These are phyloP conservation scores for Agrotis exclamationis DNA, from an alignment of 2,888 invertebrate species.

Conservation along the genomic window DNA sequence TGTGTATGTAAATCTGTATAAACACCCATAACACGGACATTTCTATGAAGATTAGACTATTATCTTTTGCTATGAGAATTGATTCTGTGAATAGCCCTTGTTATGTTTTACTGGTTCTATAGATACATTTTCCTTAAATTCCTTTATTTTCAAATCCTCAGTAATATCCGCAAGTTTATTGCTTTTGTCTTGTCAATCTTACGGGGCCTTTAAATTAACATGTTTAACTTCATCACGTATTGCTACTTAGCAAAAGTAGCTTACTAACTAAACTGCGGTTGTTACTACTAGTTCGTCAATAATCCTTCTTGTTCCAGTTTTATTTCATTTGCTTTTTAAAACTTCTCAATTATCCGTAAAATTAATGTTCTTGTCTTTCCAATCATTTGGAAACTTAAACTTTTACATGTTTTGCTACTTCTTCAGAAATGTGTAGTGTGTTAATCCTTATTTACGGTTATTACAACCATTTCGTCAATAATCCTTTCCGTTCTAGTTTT, in stretches of 20 bases:
- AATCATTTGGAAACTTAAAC: constrained; percentile 17
- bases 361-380: neutral
- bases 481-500: constrained; percentile 37
- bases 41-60: constrained; percentile 35
- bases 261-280: constrained; percentile 28
- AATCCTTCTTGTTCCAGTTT: constrained; percentile 38
- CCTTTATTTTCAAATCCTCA: neutral
- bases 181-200: no score
- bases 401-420: constrained; percentile 8
- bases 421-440: constrained; percentile 39
- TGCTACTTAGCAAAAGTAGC: constrained; percentile 41
- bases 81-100: constrained; percentile 25
- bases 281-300: constrained; percentile 40
- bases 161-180: no score
- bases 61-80: constrained; percentile 14
- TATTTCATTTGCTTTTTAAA: no score
- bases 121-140: constrained; percentile 21
- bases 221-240: constrained; percentile 2
- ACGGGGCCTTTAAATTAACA: constrained; percentile 12
- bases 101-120: constrained; percentile 13
- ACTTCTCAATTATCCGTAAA: no score
- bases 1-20: constrained; percentile 35
- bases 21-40: constrained; percentile 15
- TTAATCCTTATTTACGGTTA: constrained; percentile 40
- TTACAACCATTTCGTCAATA: constrained; percentile 44